Conservation (phyloP, 2,113 vertebrate species). For the Hydrolagus affinis region DNA sequence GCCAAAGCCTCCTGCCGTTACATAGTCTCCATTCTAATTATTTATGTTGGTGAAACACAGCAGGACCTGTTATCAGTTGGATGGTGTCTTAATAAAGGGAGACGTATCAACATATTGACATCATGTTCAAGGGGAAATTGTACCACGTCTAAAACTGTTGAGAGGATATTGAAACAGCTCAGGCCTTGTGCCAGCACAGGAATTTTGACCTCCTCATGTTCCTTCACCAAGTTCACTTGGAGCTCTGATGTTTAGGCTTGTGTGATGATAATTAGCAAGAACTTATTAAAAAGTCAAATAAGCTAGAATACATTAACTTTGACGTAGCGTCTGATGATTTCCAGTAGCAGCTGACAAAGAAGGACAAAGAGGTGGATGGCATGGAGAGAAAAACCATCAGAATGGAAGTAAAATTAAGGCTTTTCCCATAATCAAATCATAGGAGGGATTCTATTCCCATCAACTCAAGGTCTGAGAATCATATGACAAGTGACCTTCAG, state of each 20-base stretch:
- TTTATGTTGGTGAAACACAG: conserved; percentile 99
- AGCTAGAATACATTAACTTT: conserved; percentile 87
- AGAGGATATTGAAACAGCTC: conserved; percentile 48
- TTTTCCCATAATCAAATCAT: conserved; percentile 3
- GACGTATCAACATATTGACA: conserved; percentile 98
- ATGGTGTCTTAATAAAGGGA: conserved; percentile 98
- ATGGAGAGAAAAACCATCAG: conserved; percentile 25
- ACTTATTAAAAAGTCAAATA: conserved; percentile 97
- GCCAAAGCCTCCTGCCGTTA: conserved; percentile 99
- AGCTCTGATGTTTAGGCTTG: conserved; percentile 68
- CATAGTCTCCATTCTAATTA: conserved; percentile 95
- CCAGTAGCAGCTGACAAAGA: conserved; percentile 66
- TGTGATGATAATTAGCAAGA: conserved; percentile 89
- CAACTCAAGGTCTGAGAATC: not conserved
- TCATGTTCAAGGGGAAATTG: conserved; percentile 92
- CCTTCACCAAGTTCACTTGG: conserved; percentile 55
- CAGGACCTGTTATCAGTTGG: conserved; percentile 97
- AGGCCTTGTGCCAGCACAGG: conserved; percentile 67
- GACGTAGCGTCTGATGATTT: conserved; percentile 64
- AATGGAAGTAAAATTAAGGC: conserved; percentile 11
- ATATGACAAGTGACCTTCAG: conserved; percentile 21
- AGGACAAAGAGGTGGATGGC: conserved; percentile 54
- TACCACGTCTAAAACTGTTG: conserved; percentile 46
- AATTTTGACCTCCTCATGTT: conserved; percentile 77
- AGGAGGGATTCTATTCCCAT: not conserved